Percentiles rank a stretch among this genome's conserved stretches.
Conservation (phyloP, 2,888 invertebrate genomes). For the Netelia virgata region DNA sequence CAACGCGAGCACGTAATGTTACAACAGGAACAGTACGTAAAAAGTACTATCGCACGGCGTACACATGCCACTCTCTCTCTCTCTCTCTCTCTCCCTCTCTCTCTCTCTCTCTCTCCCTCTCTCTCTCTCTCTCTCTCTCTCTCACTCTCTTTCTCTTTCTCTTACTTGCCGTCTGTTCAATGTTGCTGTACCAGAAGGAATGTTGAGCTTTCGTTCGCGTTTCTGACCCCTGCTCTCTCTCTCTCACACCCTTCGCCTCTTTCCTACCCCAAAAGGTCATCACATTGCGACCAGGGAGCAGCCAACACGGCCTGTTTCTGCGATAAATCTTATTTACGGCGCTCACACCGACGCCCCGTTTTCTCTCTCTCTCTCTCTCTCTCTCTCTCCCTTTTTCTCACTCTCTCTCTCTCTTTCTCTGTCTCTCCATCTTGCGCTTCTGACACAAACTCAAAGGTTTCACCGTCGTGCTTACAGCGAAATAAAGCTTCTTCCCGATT, state of each 20-base stretch:
- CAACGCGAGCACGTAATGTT: conserved; percentile 65
- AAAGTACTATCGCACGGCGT: conserved; percentile 61
- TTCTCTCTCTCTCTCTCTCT: conserved; percentile 6
- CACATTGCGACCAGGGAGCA: conserved; percentile 50
- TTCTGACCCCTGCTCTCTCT: no score
- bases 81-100: neutral
- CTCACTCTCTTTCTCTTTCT: conserved; percentile 28
- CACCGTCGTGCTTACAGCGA: conserved; percentile 3
- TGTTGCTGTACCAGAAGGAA: neutral
- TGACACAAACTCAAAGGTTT: neutral
- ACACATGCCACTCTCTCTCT: conserved; percentile 28
- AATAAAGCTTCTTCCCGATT: conserved; percentile 58
- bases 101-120: neutral
- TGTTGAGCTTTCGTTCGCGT: neutral
- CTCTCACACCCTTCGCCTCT: conserved; percentile 18
- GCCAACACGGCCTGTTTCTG: conserved; percentile 48
- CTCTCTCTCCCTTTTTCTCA: neutral
- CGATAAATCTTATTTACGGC: conserved; percentile 67
- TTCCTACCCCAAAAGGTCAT: conserved; percentile 56
- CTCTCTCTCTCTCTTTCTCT: neutral
- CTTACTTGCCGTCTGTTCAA: neutral
- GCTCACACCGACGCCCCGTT: conserved; percentile 22
- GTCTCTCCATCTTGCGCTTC: neutral
- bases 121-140: neutral
- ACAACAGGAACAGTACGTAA: conserved; percentile 58